Base-by-base conservation (phyloP, 2,797 vertebrate genomes). In the Falco novaeseelandiae region DNA sequence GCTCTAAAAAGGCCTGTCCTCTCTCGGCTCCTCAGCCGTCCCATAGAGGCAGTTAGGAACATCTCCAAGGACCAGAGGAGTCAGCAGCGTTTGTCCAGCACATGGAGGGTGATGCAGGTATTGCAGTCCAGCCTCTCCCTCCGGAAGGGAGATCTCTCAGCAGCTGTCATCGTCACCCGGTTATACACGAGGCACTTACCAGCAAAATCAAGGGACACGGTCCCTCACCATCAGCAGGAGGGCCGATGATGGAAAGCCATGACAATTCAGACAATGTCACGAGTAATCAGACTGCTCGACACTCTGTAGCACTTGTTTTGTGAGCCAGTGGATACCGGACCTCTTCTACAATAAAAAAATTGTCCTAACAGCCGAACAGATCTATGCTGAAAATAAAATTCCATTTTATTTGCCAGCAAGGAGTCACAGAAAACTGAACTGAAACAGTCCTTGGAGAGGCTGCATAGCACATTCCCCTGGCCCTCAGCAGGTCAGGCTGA, bases 381-480 rank as follows among this genome's bases (percentile, higher is more conserved):
- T 7, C 76, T 63, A 14, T 20, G 5, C 44, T 48, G 42, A 79
- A 13, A 79, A 49, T 34, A 59, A 83, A 65, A 3, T 7, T 79
- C 48, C 8, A 14, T 27, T 91, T 87, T 57, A 65, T 72, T 71
- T 76, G 25, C n/a, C 77, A 73, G 32, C 34, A 85, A 40, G 32
- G 19, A 55, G 38, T 83, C 40, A 55, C 3, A 40, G 57, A 81
- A 93, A 94, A 66, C 27, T 17, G 29, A 86, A 36, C 14, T 61
- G 38, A 86, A 94, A 25, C 4, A 8, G 17, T 54, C 48, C 51
- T 44, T 58, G 55, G 15, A 58, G 49, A 80, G 34, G 19, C 21
- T 4, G 0, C 12, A 27, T 30, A 82, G 38, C 51, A 51, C 0
- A 0, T 51, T 84, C 5, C 13, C 29, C 16, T 54, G 29, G 19